A percentile compares a stretch with the other conserved stretches of the same genome.
These are phyloP conservation scores for Turdus rufiventris DNA, from an alignment of 2,113 vertebrate genomes.

Conservation along the genomic window DNA sequence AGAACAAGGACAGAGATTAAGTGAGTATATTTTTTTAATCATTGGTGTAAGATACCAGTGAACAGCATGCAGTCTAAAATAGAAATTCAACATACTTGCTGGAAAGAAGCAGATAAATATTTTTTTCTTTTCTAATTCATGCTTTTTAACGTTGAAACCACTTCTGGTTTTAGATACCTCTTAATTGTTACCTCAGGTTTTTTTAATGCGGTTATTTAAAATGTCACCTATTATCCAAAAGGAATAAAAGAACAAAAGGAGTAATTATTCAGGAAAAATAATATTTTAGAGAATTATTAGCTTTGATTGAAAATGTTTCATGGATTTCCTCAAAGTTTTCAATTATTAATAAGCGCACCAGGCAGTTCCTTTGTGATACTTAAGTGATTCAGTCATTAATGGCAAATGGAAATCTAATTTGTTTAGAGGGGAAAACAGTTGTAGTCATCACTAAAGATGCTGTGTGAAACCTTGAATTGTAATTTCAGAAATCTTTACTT, in stretches of 20 bases:
- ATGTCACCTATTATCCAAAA: neutral
- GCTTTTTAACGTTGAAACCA: neutral
- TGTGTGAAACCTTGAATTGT: neutral
- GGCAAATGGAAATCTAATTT: constrained; percentile 43
- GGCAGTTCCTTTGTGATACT: constrained; percentile 8
- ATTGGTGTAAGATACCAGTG: neutral
- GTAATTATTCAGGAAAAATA: neutral
- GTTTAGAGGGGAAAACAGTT: neutral
- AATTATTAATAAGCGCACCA: constrained; percentile 26
- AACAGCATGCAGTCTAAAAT: neutral
- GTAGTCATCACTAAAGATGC: neutral
- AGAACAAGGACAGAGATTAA: neutral
- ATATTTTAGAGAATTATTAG: neutral
- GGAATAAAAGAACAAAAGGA: neutral
- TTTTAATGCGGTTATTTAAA: neutral
- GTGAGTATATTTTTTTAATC: neutral
- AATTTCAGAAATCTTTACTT: neutral
- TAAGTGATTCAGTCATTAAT: constrained; percentile 27
- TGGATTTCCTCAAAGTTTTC: neutral
- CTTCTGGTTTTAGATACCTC: neutral
- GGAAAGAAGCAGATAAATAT: neutral
- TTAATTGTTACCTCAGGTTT: neutral
- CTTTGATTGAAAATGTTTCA: constrained; percentile 12
- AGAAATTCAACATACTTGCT: neutral
- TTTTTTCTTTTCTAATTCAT: neutral